A percentile compares a stretch with the other conserved stretches of the same genome.
Conservation (phyloP, 2,113 vertebrate genomes). For the Mus spicilegus region DNA sequence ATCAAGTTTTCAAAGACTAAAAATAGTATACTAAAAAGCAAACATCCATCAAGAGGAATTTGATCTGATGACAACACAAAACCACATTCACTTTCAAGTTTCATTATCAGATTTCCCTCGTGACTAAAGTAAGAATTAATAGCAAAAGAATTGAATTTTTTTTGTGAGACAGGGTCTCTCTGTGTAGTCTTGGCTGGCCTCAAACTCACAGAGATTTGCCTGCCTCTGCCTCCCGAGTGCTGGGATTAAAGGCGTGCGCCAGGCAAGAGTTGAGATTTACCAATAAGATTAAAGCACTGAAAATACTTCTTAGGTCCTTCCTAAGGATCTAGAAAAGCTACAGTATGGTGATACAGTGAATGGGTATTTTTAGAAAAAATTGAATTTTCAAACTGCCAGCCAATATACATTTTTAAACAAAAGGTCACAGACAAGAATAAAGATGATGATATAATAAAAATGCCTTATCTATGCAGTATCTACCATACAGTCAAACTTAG, state of each 20-base stretch:
- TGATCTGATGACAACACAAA: conserved; percentile 50
- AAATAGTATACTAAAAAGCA: background rate
- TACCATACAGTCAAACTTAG: background rate
- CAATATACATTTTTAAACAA: background rate
- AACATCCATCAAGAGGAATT: conserved; percentile 36
- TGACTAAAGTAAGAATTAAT: conserved; percentile 42
- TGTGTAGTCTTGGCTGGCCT: background rate
- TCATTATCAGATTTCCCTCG: conserved; percentile 25
- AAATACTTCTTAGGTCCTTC: background rate
- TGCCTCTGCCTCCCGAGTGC: background rate
- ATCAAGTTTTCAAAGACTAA: background rate
- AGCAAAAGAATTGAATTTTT: conserved; percentile 22
- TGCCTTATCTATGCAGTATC: background rate
- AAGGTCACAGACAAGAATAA: background rate
- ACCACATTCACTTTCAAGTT: conserved; percentile 42
- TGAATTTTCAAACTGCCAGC: background rate
- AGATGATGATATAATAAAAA: conserved; percentile 14
- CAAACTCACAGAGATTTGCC: background rate
- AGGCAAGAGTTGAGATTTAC: background rate
- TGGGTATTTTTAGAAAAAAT: conserved; percentile 46
- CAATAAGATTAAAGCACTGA: background rate
- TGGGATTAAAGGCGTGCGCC: background rate
- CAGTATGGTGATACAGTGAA: background rate
- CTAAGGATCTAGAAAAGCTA: background rate
- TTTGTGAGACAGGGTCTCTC: background rate